Conservation (phyloP, 2,797 vertebrate species). For the Chaetophractus vellerosus region DNA sequence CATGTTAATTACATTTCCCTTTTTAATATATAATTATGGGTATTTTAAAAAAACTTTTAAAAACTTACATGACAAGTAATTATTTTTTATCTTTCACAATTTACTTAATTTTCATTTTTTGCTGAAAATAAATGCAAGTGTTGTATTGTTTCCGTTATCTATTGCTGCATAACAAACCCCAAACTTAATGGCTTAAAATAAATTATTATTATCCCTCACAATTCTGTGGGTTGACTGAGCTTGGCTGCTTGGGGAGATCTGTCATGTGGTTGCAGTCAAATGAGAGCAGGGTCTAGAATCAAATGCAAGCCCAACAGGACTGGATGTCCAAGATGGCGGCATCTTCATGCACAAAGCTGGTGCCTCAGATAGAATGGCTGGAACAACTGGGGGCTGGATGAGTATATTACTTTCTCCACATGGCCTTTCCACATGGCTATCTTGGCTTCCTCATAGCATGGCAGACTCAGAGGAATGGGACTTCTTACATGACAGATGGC, state of each 20-base stretch:
- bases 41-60: constrained; percentile 34
- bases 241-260: background rate
- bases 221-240: background rate
- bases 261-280: background rate
- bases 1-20: background rate
- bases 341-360: no score
- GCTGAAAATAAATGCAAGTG: background rate
- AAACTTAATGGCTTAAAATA: constrained; percentile 24
- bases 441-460: background rate
- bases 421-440: background rate
- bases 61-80: constrained; percentile 3
- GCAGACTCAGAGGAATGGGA: background rate
- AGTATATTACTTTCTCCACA: background rate
- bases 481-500: background rate
- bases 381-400: background rate
- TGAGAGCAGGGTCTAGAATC: background rate
- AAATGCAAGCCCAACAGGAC: background rate
- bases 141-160: background rate
- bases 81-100: background rate
- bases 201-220: background rate
- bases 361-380: background rate
- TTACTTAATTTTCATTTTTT: constrained; percentile 12
- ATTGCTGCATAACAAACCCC: background rate
- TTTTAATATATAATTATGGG: constrained; percentile 27
- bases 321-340: background rate